phyloP scores from a whole-genome alignment of 2,113 vertebrate species.

The Symphodus melops region DNA sequence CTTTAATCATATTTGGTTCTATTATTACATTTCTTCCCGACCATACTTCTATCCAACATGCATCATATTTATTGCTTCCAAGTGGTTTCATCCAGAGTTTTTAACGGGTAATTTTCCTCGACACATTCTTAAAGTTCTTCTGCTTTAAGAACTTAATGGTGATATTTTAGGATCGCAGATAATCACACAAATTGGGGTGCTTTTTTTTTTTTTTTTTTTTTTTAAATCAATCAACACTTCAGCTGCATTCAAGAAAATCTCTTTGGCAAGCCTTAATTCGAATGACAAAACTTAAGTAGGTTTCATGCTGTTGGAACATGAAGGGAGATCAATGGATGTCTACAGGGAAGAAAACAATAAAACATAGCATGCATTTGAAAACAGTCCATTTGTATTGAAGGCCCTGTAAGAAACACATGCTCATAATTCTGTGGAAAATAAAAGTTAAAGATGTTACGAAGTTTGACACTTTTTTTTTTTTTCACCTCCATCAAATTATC shows the following conservation, averaged over 20 bases:
- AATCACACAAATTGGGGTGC: neutral
- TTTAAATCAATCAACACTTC: neutral
- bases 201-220: too few relatives aligned
- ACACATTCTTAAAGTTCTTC: neutral
- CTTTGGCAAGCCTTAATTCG: constrained; percentile 11
- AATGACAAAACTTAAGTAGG: neutral
- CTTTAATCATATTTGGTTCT: too few relatives aligned
- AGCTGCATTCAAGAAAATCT: neutral
- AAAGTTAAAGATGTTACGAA: neutral
- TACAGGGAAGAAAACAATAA: neutral
- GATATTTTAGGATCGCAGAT: neutral
- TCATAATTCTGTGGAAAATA: neutral
- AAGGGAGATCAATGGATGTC: constrained; percentile 7
- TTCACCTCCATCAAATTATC: neutral
- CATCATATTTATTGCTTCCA: too few relatives aligned
- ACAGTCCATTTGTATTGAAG: neutral
- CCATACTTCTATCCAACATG: too few relatives aligned
- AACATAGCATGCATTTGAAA: neutral
- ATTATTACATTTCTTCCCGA: neutral
- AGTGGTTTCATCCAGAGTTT: too few relatives aligned
- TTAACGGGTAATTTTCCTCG: too few relatives aligned
- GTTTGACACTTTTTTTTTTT: too few relatives aligned
- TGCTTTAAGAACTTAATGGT: neutral
- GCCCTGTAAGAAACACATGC: neutral
- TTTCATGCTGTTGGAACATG: neutral